A percentile compares a stretch with the other conserved stretches of the same genome.
Conservation (phyloP, 1,140 invertebrate species). For the Drosophila carrolli region DNA sequence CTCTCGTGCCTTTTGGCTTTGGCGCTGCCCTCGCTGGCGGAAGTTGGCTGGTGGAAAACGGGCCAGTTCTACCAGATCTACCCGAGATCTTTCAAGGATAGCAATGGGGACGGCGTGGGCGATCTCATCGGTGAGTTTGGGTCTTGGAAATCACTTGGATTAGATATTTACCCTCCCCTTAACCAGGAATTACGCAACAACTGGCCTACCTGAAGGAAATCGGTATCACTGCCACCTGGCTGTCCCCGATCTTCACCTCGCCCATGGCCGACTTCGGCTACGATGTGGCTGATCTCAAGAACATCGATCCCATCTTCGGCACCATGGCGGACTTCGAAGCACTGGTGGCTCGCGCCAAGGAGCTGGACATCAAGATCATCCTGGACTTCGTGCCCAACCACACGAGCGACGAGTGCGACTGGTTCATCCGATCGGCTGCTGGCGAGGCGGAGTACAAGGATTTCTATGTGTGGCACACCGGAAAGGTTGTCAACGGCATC, state of each 20-base stretch:
- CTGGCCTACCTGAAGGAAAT: conserved; percentile 88
- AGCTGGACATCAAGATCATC: conserved; percentile 88
- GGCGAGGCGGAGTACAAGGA: conserved; percentile 87
- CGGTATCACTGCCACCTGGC: conserved; percentile 88
- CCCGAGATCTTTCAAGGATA: conserved; percentile 92
- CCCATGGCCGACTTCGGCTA: conserved; percentile 88
- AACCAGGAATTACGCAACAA: conserved; percentile 86
- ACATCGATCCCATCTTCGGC: conserved; percentile 89
- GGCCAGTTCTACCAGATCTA: conserved; percentile 92
- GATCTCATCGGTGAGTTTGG: conserved; percentile 87
- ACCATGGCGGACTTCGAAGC: conserved; percentile 89
- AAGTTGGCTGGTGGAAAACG: conserved; percentile 89
- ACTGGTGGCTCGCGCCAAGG: conserved; percentile 87
- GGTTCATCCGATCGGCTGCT: conserved; percentile 88
- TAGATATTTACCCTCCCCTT: conserved; percentile 63
- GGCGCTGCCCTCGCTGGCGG: conserved; percentile 56
- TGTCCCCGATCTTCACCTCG: conserved; percentile 87
- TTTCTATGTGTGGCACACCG: conserved; percentile 89
- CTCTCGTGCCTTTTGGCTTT: conserved; percentile 62
- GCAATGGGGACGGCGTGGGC: conserved; percentile 90
- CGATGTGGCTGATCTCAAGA: conserved; percentile 88
- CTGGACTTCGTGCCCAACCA: conserved; percentile 95
- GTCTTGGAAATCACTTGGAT: fast-evolving
- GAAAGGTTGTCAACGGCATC: conserved; percentile 84
- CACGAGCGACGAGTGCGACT: conserved; percentile 89